Evolutionary conservation across 2,888 invertebrate genomes (phyloP), one percentile per base, ranked within the genome.

Genomic region (Morinoia aosen): DNA sequence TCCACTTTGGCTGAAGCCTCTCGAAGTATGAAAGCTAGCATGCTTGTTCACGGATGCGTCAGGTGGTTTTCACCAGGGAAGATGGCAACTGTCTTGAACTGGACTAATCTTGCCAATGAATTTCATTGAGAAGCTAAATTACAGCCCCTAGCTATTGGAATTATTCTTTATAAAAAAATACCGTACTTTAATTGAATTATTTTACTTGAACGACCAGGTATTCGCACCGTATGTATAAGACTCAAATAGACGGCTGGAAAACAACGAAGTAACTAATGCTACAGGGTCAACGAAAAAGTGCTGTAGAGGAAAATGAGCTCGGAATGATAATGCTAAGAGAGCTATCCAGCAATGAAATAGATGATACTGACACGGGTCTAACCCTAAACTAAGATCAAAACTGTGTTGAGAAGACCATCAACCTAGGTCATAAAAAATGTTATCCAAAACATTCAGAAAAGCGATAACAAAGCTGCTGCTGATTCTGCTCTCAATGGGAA

Each of bases 401-500:
- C 25, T 33, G 76, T 76, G 76, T 76, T 76, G 10, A 61, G 14
- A 16, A 76, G 25, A 33, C 19, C 76, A 48, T 4, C 76, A 76
- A 33, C 33, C 76, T 76, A 76, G 33, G 76, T 16, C 33, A 16
- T 10, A 25, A 76, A 16, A 76, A 76, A 76, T 76, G 33, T 76
- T 76, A 76, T 10, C 33, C 25, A 76, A 76, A 76, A 76, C 76
- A 33, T 76, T 76, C 33, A 76, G 76, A 76, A 76, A 76, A 25
- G 76, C 76, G 33, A 76, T 76, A 76, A 33, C 33, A 76, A 76
- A 76, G 76, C 76, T 76, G 76, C 76, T 76, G 76, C 76, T 76
- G 76, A 76, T 76, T 76, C 76, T 76, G 76, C 76, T 76, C 76
- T 76, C 76, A 76, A 76, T 76, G 76, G 76, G 76, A 76, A 76